Base-by-base conservation (phyloP, 2,888 invertebrate species). In the Lasioglossum leucozonium region DNA sequence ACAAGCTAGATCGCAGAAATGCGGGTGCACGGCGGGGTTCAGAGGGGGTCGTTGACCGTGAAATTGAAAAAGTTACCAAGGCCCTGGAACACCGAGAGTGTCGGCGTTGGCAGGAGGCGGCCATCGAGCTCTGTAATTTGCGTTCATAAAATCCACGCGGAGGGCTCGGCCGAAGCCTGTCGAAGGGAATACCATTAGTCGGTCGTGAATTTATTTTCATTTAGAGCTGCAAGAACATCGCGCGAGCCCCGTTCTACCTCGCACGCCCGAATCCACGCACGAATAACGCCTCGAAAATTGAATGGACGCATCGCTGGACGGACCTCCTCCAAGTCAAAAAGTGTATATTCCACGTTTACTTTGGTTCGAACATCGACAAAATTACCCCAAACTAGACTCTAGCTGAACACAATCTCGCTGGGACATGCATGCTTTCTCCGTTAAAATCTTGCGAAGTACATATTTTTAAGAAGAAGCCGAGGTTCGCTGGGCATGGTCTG, bases 51-150 rank as follows among this genome's bases (percentile, higher is more conserved):
- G 87, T 62, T 81, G 89, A 84, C 83, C 90, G 86, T 92, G 89
- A 91, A 93, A 92, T 91, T 90, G 90, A 91, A 93, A 92, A 92
- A 93, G 89, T 91, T 91, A 82, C 86, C 90, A 89, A 90, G 90
- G 84, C 89, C 77, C 80, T 81, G 82, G 83, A 83, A 90, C 89
- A 91, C 87, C 91, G 88, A 91, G 91, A 91, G 92, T 93, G 92
- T 93, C 90, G 89, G 92, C 90, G 91, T 91, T 92, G 91, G 92
- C 92, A 91, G 93, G 90, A 92, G 94, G 93, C 94, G 93, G 94
- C 88, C 90, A 91, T 90, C 90, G 91, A 86, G 91, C 93, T 94
- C 94, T 95, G 94, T 95, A 95, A 95, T 95, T 95, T 94, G 92
- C 93, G 92, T 94, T 94, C 95, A 91, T 95, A 95, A 95, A 95